A percentile compares a stretch with the other conserved stretches of the same genome.
These are phyloP conservation scores for Phymastichus coffea DNA, from an alignment of 1,140 invertebrate genomes.

Conservation along the genomic window DNA sequence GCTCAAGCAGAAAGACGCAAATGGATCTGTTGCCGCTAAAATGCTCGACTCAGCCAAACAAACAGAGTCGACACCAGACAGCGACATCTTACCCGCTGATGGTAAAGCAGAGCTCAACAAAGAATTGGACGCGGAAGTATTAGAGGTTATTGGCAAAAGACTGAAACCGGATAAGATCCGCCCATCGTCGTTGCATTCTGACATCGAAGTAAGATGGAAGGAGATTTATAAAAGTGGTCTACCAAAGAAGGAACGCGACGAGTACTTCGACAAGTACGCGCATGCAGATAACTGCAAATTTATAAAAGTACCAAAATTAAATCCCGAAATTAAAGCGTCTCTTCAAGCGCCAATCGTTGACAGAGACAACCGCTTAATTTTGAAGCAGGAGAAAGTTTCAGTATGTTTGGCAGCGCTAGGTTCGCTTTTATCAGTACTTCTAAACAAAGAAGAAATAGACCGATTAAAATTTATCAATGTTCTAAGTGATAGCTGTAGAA, in stretches of 20 bases:
- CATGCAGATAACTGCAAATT: conserved; percentile 14
- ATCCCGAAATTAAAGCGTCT: conserved; percentile 20
- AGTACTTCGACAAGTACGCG: conserved; percentile 6
- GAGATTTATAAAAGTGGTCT: conserved; percentile 19
- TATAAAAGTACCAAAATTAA: conserved; percentile 28
- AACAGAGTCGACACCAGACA: not conserved
- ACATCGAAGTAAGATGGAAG: conserved; percentile 19
- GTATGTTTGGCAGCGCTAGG: conserved; percentile 16
- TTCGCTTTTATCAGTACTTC: not conserved
- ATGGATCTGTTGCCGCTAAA: not conserved
- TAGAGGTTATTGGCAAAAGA: conserved; percentile 7
- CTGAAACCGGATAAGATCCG: not conserved
- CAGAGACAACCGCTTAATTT: conserved; percentile 25
- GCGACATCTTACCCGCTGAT: not conserved
- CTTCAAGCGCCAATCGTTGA: conserved; percentile 22
- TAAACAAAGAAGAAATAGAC: not conserved
- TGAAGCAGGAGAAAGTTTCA: conserved; percentile 29
- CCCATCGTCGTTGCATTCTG: conserved; percentile 11
- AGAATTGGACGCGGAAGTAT: not conserved
- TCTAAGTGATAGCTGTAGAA: not conserved
- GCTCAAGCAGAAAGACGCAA: too few species aligned
- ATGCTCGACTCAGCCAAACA: not conserved
- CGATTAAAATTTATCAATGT: not conserved
- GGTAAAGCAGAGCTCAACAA: not conserved
- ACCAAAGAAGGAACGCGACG: conserved; percentile 8